Base-by-base conservation (phyloP, 2,797 vertebrate genomes). In the Hephaestus fuliginosus region DNA sequence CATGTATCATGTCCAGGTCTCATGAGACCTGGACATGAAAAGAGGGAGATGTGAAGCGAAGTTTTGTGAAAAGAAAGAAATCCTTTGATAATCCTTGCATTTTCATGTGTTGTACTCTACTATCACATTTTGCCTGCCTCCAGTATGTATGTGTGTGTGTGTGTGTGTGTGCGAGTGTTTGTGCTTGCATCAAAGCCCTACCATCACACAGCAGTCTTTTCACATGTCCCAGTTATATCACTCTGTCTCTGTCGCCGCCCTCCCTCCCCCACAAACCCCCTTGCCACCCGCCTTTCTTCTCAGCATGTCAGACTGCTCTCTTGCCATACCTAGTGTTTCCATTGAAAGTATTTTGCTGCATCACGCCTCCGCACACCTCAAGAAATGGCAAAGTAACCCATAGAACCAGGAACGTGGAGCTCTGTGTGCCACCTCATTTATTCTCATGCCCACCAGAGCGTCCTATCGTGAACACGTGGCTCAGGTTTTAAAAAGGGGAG, bases 181-280 rank as follows among this genome's bases (percentile, higher is more conserved):
- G 9, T 53, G 74, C 51, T 17, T 69, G 62, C 51, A 81, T 86
- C 79, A 88, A 88, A 91, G 79, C 65, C 57, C 22, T 36, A 76
- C 49, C 70, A 72, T 75, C 84, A 83, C 85, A 83, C 75, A 60
- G 57, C 58, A 66, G 57, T 85, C 48, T 78, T 61, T 83, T 73
- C 74, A 63, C 67, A 67, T 86, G 87, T 92, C 89, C 91, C 81
- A 87, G 88, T 91, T 93, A 86, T 87, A 86, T 91, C 91, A 92
- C 77, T 85, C 80, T 7, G 25, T 80, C 75, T 81, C 69, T 87
- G 39, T 76, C 74, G 80, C 83, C 84, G 44, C 82, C 75, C 52
- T 49, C 68, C 60, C 62, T 61, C 69, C 43, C 14, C 49, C 39
- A 61, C 61, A 49, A 60, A 51, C 70, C 75, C 86, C 84, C 46